Base-by-base conservation (phyloP, 2,113 vertebrate species). In the Opisthocomus hoazin region DNA sequence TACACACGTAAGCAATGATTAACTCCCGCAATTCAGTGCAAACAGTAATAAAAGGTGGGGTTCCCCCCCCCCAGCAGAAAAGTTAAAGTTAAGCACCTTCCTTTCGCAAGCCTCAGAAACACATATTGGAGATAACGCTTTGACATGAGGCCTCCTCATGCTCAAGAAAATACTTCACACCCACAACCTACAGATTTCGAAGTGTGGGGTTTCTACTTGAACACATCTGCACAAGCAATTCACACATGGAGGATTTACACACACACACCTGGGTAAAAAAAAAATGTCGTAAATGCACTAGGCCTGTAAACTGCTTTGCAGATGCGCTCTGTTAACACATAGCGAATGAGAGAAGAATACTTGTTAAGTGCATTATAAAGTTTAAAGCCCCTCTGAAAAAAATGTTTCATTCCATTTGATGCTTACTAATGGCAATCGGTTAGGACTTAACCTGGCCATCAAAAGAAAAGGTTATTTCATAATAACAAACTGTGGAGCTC, bases 11-110 rank as follows among this genome's bases (percentile, higher is more conserved):
- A 94, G 36, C 87, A 96, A 96, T 96, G 43, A 95, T 93, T 95
- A 96, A 97, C 90, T 92, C 37, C 23, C 0, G 0, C 84, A 92
- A 87, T 15, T 89, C 83, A 80, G 10, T 19, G 46, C 90, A 95
- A 96, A 95, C 88, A 95, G 85, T 56, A 90, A 89, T 95, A 96
- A 96, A 92, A 94, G 30, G 50, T 57, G 57, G 23, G 13, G 15
- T 1, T n/a, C 13, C 45, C 15, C 45, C 2, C 9, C 54, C 37
- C 19, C 66, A 46, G 54, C 45, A 94, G 71, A 45, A 58, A 88
- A 86, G 84, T 75, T 77, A 61, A 85, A 83, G 69, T 68, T 87
- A 57, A 94, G 76, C 23, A 58, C 91, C 85, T 56, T 78, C 21
- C 54, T 93, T 95, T 90, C 0, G 0, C 85, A 94, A 91, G 71